These are phyloP conservation scores for Ploceus nigricollis DNA, from an alignment of 2,113 vertebrate species.

Conservation along the genomic window DNA sequence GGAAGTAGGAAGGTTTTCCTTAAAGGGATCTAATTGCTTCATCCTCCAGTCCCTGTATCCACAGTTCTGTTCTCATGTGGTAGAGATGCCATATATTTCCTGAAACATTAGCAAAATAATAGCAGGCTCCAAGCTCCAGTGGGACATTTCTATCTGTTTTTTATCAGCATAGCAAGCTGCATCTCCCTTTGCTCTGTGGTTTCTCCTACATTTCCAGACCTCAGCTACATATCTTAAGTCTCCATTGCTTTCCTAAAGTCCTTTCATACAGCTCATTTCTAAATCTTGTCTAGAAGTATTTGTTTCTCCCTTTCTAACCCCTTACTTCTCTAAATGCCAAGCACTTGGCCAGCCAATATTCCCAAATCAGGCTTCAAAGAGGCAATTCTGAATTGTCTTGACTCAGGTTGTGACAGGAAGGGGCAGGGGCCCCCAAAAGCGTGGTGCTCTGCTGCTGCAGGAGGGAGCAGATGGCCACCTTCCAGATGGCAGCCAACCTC, in stretches of 20 bases:
- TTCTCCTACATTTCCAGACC: not conserved
- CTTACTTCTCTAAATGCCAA: not conserved
- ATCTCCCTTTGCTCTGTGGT: not conserved
- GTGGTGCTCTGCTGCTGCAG: not conserved
- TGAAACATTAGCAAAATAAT: not conserved
- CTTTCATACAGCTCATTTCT: not conserved
- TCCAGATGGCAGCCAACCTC: slow-evolving; percentile 20
- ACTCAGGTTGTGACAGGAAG: slow-evolving; percentile 10
- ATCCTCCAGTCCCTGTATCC: not conserved
- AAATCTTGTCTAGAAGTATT: not conserved
- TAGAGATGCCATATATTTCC: fast-evolving
- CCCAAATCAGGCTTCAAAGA: not conserved
- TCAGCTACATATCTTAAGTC: not conserved
- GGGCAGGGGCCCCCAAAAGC: not conserved
- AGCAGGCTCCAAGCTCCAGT: not conserved
- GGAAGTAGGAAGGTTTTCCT: not conserved
- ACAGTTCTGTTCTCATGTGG: not conserved
- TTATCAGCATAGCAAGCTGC: not conserved
- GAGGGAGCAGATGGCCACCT: slow-evolving; percentile 15
- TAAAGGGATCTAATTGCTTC: not conserved
- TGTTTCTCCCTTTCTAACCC: not conserved
- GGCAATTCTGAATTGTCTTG: not conserved
- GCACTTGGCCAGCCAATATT: not conserved
- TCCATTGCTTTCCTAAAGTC: not conserved
- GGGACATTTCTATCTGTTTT: not conserved